Evolutionary conservation across 2,113 vertebrate genomes (phyloP).

Genomic region (Menura novaehollandiae): DNA sequence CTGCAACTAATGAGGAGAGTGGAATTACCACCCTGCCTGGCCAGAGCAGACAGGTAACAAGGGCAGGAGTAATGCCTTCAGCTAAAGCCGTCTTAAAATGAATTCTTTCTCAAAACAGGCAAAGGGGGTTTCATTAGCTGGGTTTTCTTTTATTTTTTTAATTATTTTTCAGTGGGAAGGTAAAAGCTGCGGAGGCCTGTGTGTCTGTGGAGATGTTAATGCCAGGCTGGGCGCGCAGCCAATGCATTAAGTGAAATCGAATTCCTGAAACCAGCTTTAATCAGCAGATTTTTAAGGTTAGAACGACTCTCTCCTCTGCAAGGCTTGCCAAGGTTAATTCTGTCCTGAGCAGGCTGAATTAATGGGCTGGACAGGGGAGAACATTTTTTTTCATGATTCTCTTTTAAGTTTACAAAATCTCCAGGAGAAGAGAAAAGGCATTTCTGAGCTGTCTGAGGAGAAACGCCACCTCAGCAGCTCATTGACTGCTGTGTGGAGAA

Average conservation of each 20-base stretch:
- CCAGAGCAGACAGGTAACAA: not conserved
- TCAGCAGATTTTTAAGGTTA: conserved; percentile 99
- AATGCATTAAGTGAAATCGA: conserved; percentile 98
- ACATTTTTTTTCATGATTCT: conserved; percentile 37
- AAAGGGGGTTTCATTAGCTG: conserved; percentile 6
- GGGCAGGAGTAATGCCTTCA: not conserved
- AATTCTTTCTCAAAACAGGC: conserved; percentile 17
- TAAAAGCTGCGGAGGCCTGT: conserved; percentile 61
- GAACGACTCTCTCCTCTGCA: conserved; percentile 95
- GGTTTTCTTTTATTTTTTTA: conserved; percentile 1
- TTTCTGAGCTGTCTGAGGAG: not conserved
- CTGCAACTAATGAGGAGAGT: not conserved
- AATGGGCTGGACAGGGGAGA: conserved; percentile 83
- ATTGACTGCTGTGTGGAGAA: not conserved
- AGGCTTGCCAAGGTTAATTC: conserved; percentile 97
- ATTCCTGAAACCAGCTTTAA: conserved; percentile 99
- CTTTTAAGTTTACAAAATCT: conserved; percentile 64
- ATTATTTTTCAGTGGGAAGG: conserved; percentile 35
- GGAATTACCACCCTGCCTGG: not conserved
- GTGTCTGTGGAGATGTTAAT: conserved; percentile 89
- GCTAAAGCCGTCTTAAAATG: not conserved
- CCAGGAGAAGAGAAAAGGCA: not conserved
- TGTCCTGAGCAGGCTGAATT: conserved; percentile 84
- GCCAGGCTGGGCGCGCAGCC: conserved; percentile 86
- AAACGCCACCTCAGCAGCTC: not conserved